Base-by-base conservation (phyloP, 2,797 vertebrate genomes). In the Peromyscus attwateri region DNA sequence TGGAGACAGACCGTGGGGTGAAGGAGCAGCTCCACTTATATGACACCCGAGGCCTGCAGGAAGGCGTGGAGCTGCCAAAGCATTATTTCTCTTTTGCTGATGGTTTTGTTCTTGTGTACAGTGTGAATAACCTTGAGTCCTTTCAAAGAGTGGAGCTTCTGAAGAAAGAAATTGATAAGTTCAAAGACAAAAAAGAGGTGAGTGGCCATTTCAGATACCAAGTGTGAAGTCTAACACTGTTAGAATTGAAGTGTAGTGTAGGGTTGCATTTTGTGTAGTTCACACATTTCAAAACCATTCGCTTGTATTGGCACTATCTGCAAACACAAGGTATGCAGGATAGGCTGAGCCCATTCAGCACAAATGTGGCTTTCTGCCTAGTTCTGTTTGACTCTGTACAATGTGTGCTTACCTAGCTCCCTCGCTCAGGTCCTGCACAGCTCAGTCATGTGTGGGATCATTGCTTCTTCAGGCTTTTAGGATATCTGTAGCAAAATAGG, bases 131-230 rank as follows among this genome's bases (percentile, higher is more conserved):
- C 98, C 95, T 99, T 6, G 99, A 99, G 96, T 99, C 99, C 0
- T 99, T 99, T 98, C 99, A 99, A 96, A 99, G 98, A 97, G 99
- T 99, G 1, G 99, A 99, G 31, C 49, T 98, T 6, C 98, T 99
- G 88, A 99, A 99, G 98, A 99, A 99, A 97, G 99, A 99, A 96
- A 99, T 99, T 0, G 99, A 99, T 49, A 98, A 99, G 95, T 99
- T 99, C 94, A 99, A 99, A 97, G 99, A 99, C 97, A 99, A 99
- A 84, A 99, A 99, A 98, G 99, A 99, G 99, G 99, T 99, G 97
- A 98, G 87, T 80, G 21, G 62, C 43, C n/a, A n/a, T 52, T 77
- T 23, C 83, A 83, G 25, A 84, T 85, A 80, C n/a, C 25, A 55
- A 11, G 27, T n/a, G 49, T 77, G 82, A 92, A 88, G 68, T 49